Base-by-base conservation (phyloP, 2,113 vertebrate species). In the Ranitomeya variabilis region DNA sequence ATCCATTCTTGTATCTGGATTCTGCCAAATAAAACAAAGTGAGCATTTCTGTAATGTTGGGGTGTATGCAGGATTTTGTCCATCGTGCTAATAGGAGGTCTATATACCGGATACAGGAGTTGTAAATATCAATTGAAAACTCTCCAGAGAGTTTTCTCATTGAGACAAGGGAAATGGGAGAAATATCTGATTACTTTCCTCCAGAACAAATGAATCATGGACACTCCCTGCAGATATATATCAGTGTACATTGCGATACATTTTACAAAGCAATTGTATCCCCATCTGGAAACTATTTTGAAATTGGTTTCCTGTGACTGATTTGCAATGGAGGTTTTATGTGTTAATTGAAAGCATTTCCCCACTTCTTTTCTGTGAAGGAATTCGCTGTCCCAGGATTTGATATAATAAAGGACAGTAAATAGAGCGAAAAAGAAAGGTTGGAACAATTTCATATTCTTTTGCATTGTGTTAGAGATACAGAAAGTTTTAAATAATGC, bases 311-410 rank as follows among this genome's bases (percentile, higher is more conserved):
- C 73, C 73, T 76, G 37, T 74, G 37, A 18, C 71, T 74, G 37
- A 74, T 74, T 74, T 74, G 31, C 8, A 74, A 74, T 74, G 37
- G 71, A 74, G 31, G 71, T 45, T 74, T 74, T 45, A 51, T 74
- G 71, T 51, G 73, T 76, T 76, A 52, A 76, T 76, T 76, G 73
- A 76, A 76, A 76, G 73, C 73, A 76, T 76, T 76, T 76, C 45
- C 73, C 45, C 16, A 51, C 19, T n/a, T 31, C 19, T 76, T 76
- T 52, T 76, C 18, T 76, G 10, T 76, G 18, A 19, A 52, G 73
- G 3, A 76, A 19, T 2, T 51, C 73, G 51, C 73, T 76, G 51
- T 76, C 73, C 73, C 73, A 76, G 71, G 71, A 74, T 16, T 74
- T 45, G 4, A 74, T 26, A 71, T 73, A 73, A 15, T 51, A 52